A percentile compares a stretch with the other conserved stretches of the same genome.
Conservation (phyloP, 2,113 vertebrate species). For the Chionomys nivalis region DNA sequence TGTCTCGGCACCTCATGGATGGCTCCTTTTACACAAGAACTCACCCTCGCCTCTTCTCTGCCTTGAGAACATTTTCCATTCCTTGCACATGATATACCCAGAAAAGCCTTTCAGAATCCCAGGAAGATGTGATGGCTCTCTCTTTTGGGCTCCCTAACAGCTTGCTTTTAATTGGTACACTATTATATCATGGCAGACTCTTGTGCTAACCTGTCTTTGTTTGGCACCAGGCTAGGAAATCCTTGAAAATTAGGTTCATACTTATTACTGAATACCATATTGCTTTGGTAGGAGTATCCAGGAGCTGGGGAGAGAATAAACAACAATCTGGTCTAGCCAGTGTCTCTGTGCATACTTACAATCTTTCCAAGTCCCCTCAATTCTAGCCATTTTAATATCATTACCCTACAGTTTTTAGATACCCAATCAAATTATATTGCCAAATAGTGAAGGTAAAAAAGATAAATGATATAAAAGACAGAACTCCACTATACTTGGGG, state of each 20-base stretch:
- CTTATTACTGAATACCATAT: not conserved
- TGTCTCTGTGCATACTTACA: not conserved
- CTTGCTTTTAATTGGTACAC: not conserved
- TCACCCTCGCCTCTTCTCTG: not conserved
- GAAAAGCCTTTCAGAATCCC: not conserved
- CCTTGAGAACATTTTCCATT: not conserved
- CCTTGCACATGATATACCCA: not conserved
- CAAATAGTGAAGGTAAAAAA: not conserved
- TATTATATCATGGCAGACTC: not conserved
- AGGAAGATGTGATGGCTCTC: not conserved
- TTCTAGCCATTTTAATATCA: not conserved
- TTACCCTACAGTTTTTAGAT: not conserved
- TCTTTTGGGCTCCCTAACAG: not conserved
- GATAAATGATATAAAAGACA: not conserved
- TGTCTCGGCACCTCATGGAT: not conserved
- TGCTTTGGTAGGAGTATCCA: not conserved
- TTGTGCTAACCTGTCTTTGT: not conserved
- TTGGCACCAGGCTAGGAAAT: not conserved
- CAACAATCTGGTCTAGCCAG: not conserved
- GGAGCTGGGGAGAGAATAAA: not conserved
- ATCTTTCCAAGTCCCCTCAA: not conserved
- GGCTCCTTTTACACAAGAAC: not conserved
- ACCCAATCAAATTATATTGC: not conserved
- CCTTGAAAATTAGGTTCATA: not conserved
- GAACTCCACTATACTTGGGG: too few relatives aligned